phyloP scores from a whole-genome alignment of 1,140 invertebrate genomes.

The Diabrotica undecimpunctata region DNA sequence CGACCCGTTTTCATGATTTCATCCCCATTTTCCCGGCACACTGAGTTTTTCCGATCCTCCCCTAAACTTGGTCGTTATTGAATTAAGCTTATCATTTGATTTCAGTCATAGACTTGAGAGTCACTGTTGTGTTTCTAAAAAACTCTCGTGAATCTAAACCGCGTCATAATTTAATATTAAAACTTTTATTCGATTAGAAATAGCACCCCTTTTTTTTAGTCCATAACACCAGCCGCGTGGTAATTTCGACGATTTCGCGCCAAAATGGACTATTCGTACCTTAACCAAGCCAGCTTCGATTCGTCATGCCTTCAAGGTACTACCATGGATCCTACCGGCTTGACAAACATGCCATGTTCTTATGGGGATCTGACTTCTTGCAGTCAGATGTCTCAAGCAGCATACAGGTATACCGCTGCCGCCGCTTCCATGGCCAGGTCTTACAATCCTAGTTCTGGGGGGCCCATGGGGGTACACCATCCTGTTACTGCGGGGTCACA shows the following conservation, averaged over 20 bases:
- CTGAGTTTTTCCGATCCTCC: slow-evolving; percentile 40
- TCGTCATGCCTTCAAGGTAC: slow-evolving; percentile 62
- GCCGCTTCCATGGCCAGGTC: slow-evolving; percentile 52
- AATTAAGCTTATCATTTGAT: slow-evolving; percentile 75
- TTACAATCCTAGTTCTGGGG: slow-evolving; percentile 50
- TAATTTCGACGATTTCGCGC: slow-evolving; percentile 8
- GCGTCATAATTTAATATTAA: slow-evolving; percentile 58
- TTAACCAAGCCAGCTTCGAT: slow-evolving; percentile 68
- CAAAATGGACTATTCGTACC: slow-evolving; percentile 67
- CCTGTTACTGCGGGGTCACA: slow-evolving; percentile 51
- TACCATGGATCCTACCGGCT: slow-evolving; percentile 58
- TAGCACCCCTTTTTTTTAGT: slow-evolving; percentile 3
- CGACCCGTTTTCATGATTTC: slow-evolving; percentile 23
- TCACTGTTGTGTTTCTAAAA: slow-evolving; percentile 37
- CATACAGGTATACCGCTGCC: slow-evolving; percentile 66
- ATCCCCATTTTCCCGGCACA: slow-evolving; percentile 26
- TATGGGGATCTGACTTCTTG: slow-evolving; percentile 82
- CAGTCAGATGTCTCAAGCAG: slow-evolving; percentile 79
- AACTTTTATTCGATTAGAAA: slow-evolving; percentile 40
- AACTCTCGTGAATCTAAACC: slow-evolving; percentile 46
- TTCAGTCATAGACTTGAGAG: slow-evolving; percentile 60
- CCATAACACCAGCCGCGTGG: not conserved
- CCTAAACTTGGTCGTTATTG: slow-evolving; percentile 54
- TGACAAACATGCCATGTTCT: slow-evolving; percentile 68
- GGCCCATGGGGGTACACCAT: slow-evolving; percentile 51